A percentile compares a stretch with the other conserved stretches of the same genome.
These are phyloP conservation scores for Centropus unirufus DNA, from an alignment of 2,113 vertebrate genomes.

Conservation along the genomic window DNA sequence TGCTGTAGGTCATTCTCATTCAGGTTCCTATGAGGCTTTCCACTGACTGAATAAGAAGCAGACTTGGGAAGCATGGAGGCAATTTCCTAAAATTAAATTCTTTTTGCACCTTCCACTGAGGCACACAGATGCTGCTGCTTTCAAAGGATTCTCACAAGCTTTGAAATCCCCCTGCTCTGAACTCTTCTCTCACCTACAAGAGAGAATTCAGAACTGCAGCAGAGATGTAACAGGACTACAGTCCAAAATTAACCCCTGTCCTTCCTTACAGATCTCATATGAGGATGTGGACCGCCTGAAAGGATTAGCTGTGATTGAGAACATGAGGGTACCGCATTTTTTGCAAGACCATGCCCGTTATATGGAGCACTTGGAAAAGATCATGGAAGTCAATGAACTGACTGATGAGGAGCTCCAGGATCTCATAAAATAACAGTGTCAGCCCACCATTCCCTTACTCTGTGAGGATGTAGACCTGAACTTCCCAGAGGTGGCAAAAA, in stretches of 20 bases:
- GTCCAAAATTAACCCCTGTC: neutral
- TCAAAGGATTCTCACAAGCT: neutral
- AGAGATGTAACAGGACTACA: neutral
- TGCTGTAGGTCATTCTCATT: neutral
- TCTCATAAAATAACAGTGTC: constrained; percentile 68
- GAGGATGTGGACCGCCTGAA: constrained; percentile 91
- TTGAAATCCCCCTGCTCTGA: neutral
- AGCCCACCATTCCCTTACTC: neutral
- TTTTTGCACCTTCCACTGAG: neutral
- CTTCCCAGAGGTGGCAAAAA: neutral
- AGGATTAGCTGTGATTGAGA: constrained; percentile 81
- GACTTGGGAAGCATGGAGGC: neutral
- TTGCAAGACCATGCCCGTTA: constrained; percentile 86
- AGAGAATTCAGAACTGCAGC: neutral
- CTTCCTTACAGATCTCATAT: constrained; percentile 84
- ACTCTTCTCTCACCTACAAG: neutral
- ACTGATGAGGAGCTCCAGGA: constrained; percentile 85
- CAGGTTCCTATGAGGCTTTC: neutral
- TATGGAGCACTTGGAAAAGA: constrained; percentile 87
- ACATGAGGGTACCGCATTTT: constrained; percentile 89
- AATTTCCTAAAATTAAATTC: neutral
- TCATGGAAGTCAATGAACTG: constrained; percentile 91
- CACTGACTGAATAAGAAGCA: neutral
- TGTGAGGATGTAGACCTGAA: neutral
- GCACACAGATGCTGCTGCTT: neutral